Evolutionary conservation across 2,797 vertebrate species (phyloP).

Genomic region (Melanogrammus aeglefinus): DNA sequence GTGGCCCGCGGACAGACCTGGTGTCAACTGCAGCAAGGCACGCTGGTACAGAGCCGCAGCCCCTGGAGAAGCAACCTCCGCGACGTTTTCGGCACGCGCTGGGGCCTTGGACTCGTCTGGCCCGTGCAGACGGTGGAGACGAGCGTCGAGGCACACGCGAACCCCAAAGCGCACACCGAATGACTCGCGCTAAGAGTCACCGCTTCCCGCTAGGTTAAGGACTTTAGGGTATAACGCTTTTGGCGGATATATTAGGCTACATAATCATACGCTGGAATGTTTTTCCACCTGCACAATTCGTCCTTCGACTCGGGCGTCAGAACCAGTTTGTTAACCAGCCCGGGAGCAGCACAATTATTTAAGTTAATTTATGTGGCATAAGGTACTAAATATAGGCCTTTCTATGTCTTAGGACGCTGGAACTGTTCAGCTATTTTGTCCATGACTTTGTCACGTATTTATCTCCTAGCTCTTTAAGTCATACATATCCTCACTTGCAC

Average conservation of each 20-base stretch:
- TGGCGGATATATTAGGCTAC: background rate
- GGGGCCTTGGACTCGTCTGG: constrained; percentile 88
- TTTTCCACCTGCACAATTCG: background rate
- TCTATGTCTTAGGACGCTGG: background rate
- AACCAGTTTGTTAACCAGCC: background rate
- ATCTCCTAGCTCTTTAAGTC: background rate
- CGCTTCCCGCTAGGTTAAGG: background rate
- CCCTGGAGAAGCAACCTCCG: constrained; percentile 87
- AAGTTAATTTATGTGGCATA: background rate
- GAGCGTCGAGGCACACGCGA: constrained; percentile 53
- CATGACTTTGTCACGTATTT: background rate
- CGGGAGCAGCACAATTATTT: background rate
- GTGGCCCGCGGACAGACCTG: constrained; percentile 91
- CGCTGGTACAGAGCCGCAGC: constrained; percentile 71
- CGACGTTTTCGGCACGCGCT: constrained; percentile 93
- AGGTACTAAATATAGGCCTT: background rate
- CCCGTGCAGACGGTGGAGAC: constrained; percentile 85
- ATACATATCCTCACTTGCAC: background rate
- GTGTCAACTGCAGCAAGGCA: constrained; percentile 86
- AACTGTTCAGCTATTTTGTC: background rate
- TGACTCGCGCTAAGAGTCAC: background rate
- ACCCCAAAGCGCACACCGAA: constrained; percentile 47
- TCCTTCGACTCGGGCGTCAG: background rate
- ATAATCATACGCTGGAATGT: background rate
- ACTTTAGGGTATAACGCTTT: background rate